Evolutionary conservation across 2,888 invertebrate species (phyloP).

Genomic region (Cryptophagus acutangulus): DNA sequence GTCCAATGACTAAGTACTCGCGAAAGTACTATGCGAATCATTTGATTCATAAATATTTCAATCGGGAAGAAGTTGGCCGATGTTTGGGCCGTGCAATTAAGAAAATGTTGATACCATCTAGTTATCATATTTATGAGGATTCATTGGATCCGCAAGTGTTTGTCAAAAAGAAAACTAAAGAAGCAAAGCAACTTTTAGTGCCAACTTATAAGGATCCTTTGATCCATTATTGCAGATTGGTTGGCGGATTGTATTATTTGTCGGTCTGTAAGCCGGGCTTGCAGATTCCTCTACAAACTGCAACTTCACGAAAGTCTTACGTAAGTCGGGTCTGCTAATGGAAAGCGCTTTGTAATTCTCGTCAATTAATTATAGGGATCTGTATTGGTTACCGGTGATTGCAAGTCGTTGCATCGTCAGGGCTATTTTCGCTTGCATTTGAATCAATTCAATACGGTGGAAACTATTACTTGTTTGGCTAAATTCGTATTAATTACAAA

Average conservation of each 20-base stretch:
- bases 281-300: conserved; percentile 52
- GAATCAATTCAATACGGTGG: conserved; percentile 54
- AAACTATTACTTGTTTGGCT: conserved; percentile 58
- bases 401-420: conserved; percentile 40
- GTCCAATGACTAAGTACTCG: conserved; percentile 60
- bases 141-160: background rate
- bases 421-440: conserved; percentile 60
- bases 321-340: conserved; percentile 23
- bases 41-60: conserved; percentile 54
- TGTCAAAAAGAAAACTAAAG: background rate
- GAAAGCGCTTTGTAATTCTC: conserved; percentile 1
- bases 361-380: conserved; percentile 49
- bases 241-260: conserved; percentile 59
- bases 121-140: conserved; percentile 12
- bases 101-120: conserved; percentile 25
- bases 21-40: conserved; percentile 54
- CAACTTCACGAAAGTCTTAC: conserved; percentile 41
- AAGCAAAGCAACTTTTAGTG: conserved; percentile 26
- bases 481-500: conserved; percentile 42
- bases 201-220: conserved; percentile 44
- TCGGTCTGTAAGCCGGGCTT: conserved; percentile 56
- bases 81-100: conserved; percentile 46
- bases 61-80: conserved; percentile 60
- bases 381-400: conserved; percentile 54
- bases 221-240: conserved; percentile 51